Base-by-base conservation (phyloP, 37 sponge, comb jelly and placozoan genomes). In the Petrosia ficiformis region DNA sequence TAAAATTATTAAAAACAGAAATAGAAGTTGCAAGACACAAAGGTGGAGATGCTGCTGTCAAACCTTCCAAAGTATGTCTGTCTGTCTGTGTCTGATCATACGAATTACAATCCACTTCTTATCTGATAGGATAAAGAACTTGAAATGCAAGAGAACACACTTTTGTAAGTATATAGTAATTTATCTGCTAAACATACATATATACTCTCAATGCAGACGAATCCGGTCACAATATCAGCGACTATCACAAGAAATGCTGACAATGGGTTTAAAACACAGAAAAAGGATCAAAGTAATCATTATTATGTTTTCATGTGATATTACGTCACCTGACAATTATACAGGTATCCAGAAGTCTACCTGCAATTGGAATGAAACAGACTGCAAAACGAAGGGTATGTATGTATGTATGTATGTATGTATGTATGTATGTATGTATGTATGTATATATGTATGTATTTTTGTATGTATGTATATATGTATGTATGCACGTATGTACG, bases 321-420 rank as follows among this genome's bases (percentile, higher is more conserved):
- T 73, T 29, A 21, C 25, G 11, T 4, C 26, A 25, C 38, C 58
- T 24, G 1, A 1, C 5, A 30, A 35, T 39, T 38, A 28, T 36
- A 32, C 56, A 71, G 76, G 59, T 72, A 24, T 88, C 86, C n/a
- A 74, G 96, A 22, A 89, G 90, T 52, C 79, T 92, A 14, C 96
- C 96, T 19, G 84, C 93, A n/a, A 72, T 96, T 34, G 93, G 90
- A 11, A 78, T 96, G 44, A 92, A 89, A 75, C 86, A 86, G 24
- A 76, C 87, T 30, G 77, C 76, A 0, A 96, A 86, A 57, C 38
- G 65, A 37, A 71, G 88, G 44, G 88, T 89, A 37, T 69, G 83
- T 16, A n/a, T n/a, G n/a, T n/a, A n/a, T n/a, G n/a, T n/a, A n/a
- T n/a, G n/a, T n/a, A n/a, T n/a, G n/a, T n/a, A n/a, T 3, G 14